Conservation (phyloP, 2,797 vertebrate species). For the Rousettus madagascariensis region DNA sequence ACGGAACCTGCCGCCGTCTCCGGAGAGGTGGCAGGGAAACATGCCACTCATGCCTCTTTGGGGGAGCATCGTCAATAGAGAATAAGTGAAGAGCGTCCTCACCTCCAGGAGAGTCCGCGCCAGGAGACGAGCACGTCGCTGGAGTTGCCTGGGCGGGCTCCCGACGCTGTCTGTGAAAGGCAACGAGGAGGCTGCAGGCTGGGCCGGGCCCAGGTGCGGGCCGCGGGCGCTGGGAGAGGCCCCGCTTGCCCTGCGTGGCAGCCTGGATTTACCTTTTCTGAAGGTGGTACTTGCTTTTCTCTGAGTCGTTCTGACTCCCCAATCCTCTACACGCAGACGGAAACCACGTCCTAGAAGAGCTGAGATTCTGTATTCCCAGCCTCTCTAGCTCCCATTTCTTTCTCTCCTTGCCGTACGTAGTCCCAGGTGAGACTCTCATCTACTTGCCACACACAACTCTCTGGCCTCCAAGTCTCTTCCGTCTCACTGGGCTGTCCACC, state of each 20-base stretch:
- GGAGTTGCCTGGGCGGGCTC: conserved; percentile 86
- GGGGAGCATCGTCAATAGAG: neutral
- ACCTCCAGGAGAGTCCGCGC: conserved; percentile 96
- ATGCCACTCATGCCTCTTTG: rapidly evolving
- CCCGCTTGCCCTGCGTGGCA: neutral
- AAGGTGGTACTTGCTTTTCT: neutral
- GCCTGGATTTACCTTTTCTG: neutral
- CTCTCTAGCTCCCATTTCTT: neutral
- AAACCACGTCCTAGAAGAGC: neutral
- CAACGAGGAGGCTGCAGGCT: neutral
- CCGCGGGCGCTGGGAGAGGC: neutral
- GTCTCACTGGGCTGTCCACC: neutral
- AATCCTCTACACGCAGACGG: too few species aligned
- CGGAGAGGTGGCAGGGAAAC: neutral
- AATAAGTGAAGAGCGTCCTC: conserved; percentile 59
- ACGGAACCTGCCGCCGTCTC: neutral
- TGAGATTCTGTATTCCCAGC: neutral
- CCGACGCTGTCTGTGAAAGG: conserved; percentile 87
- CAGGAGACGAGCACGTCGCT: conserved; percentile 82
- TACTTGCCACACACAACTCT: neutral
- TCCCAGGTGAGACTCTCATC: neutral
- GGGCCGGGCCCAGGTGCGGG: neutral
- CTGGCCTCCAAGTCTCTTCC: neutral
- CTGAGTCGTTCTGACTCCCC: neutral
- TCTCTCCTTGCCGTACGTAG: neutral